phyloP scores from a whole-genome alignment of 1,140 invertebrate genomes.

The Drosophila leontia region DNA sequence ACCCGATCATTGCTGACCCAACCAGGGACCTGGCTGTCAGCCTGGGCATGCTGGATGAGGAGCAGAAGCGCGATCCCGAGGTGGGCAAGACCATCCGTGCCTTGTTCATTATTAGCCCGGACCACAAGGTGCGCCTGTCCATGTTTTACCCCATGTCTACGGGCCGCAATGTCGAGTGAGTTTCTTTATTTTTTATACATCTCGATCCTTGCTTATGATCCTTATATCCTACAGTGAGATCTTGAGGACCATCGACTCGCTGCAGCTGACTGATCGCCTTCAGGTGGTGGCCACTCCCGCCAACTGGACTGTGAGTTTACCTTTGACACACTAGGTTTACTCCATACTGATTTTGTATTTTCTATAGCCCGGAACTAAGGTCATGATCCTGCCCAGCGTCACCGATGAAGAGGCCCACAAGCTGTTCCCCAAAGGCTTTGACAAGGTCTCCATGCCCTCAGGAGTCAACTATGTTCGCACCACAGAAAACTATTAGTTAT shows the following conservation, averaged over 20 bases:
- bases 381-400: slow-evolving; percentile 93
- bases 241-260: slow-evolving; percentile 93
- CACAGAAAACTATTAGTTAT: slow-evolving; percentile 88
- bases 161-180: slow-evolving; percentile 95
- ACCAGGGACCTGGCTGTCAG: slow-evolving; percentile 90
- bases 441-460: slow-evolving; percentile 90
- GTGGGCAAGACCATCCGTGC: slow-evolving; percentile 92
- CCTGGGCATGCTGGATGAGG: slow-evolving; percentile 95
- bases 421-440: slow-evolving; percentile 91
- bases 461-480: slow-evolving; percentile 92
- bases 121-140: slow-evolving; percentile 92
- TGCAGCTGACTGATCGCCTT: slow-evolving; percentile 91
- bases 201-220: not conserved
- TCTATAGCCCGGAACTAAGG: slow-evolving; percentile 89
- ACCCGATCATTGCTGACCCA: slow-evolving; percentile 95
- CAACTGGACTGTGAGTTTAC: slow-evolving; percentile 91
- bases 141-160: slow-evolving; percentile 96
- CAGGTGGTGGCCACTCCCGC: slow-evolving; percentile 93
- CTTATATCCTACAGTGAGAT: slow-evolving; percentile 90
- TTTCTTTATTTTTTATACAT: not conserved
- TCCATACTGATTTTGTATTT: slow-evolving; percentile 37
- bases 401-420: slow-evolving; percentile 89
- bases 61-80: slow-evolving; percentile 90
- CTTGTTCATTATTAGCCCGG: slow-evolving; percentile 94
- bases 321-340: slow-evolving; percentile 71